phyloP scores from a whole-genome alignment of 2,113 vertebrate genomes.

The Neomonachus schauinslandi region DNA sequence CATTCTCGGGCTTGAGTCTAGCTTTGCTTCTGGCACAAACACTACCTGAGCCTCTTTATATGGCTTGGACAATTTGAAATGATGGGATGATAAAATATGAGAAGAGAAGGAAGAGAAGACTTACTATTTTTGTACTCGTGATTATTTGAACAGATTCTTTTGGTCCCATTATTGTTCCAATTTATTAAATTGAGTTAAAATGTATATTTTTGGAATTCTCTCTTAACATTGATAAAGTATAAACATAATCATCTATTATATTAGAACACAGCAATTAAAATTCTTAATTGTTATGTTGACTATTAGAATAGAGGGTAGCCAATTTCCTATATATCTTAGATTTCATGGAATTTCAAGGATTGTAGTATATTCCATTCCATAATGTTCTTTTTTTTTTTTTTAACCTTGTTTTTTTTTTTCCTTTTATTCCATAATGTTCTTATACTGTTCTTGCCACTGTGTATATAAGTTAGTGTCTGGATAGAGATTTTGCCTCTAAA shows the following conservation, averaged over 20 bases:
- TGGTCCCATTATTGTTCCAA: not conserved
- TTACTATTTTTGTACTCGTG: not conserved
- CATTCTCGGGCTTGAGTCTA: not conserved
- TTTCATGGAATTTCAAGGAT: constrained; percentile 40
- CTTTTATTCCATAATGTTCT: not conserved
- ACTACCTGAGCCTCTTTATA: not conserved
- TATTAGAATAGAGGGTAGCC: not conserved
- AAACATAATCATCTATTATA: constrained; percentile 10
- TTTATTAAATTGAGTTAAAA: constrained; percentile 53
- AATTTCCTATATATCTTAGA: constrained; percentile 22
- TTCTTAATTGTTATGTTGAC: not conserved
- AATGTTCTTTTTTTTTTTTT: not conserved
- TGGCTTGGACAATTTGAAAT: not conserved
- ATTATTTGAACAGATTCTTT: constrained; percentile 29
- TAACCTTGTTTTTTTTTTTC: no score
- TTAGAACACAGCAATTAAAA: constrained; percentile 10
- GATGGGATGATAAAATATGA: not conserved
- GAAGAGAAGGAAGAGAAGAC: not conserved
- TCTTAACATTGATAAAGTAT: not conserved
- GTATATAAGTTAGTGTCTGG: not conserved
- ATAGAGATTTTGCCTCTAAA: constrained; percentile 15
- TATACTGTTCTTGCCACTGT: constrained; percentile 31
- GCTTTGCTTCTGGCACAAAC: constrained; percentile 36
- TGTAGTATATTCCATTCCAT: not conserved
- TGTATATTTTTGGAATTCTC: constrained; percentile 5